Evolutionary conservation across 1,140 invertebrate genomes (phyloP), one percentile per base, ranked within the genome.

Genomic region (Drosophila mauritiana): DNA sequence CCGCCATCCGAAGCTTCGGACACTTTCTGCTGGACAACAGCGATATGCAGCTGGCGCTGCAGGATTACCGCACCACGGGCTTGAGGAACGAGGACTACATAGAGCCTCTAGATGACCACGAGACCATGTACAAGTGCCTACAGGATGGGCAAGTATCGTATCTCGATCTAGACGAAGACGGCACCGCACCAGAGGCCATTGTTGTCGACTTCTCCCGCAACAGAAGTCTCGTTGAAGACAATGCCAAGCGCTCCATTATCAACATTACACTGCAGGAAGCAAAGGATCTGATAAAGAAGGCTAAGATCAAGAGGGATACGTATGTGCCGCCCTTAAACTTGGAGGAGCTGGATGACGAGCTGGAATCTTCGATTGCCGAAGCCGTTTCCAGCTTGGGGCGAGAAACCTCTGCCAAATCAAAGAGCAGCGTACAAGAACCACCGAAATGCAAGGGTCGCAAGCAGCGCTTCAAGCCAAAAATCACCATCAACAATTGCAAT

Each of bases 131-230:
- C 56, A 93, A 92, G 65, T 90, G 90, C 42, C 72, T 92, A 25
- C 83, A 91, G 59, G 76, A 80, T 57, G 53, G 62, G n/a, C 84
- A 52, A 8, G 61, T 54, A 0, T 61, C 53, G 0, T 80, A 81
- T 51, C 73, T 64, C n/a, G 68, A 82, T 8, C 49, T 86, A 2
- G 67, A 82, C 15, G 83, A 46, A 12, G 61, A 88, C n/a, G 80
- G 54, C 6, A 45, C 53, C n/a, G 91, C 91, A 0, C 88, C 93
- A 4, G 94, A 94, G 68, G 90, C 93, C 43, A 92, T 94, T 37
- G 93, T 93, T 31, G 92, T 94, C 7, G 92, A 94, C 40, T 94
- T 94, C 54, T 93, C 93, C 1, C 78, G 93, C 0, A 92, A 93
- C 55, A 90, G 73, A 37, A 73, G 92, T 11, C 40, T 91, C 8